These are phyloP conservation scores for Papilio helenus DNA, from an alignment of 1,140 invertebrate species.

Conservation along the genomic window DNA sequence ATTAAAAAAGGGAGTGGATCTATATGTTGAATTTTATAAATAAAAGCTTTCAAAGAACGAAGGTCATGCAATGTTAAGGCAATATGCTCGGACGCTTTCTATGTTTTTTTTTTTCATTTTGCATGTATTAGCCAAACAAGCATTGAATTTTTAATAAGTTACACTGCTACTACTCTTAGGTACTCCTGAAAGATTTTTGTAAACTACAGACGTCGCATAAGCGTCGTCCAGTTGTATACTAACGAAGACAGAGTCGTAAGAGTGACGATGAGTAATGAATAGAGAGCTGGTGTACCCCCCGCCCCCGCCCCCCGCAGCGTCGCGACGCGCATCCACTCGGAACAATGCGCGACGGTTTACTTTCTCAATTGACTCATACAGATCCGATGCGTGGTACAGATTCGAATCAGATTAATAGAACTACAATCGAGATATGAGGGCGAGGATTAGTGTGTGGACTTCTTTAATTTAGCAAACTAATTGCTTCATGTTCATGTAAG, in stretches of 20 bases:
- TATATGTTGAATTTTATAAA: slow-evolving; percentile 30
- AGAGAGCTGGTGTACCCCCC: slow-evolving; percentile 79
- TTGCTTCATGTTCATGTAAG: not conserved
- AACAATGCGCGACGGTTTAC: slow-evolving; percentile 81
- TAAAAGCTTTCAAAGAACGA: slow-evolving; percentile 36
- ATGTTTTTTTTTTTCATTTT: not conserved
- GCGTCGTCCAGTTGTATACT: not conserved
- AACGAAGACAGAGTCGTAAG: slow-evolving; percentile 59
- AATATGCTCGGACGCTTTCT: not conserved
- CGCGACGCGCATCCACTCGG: slow-evolving; percentile 73
- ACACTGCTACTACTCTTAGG: not conserved
- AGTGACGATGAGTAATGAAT: slow-evolving; percentile 82
- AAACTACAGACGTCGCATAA: not conserved
- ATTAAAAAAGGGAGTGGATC: slow-evolving; percentile 40
- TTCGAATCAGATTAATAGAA: slow-evolving; percentile 77
- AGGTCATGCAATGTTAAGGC: slow-evolving; percentile 27
- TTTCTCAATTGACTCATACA: slow-evolving; percentile 81
- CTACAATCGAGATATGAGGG: slow-evolving; percentile 29
- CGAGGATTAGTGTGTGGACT: slow-evolving; percentile 16
- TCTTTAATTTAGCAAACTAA: slow-evolving; percentile 7
- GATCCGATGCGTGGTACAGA: slow-evolving; percentile 74
- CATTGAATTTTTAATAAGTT: not conserved
- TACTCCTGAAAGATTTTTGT: not conserved
- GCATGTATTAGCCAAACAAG: not conserved
- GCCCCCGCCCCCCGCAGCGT: slow-evolving; percentile 73